These are phyloP conservation scores for Berghia stephanieae DNA, from an alignment of 1,140 invertebrate species.

Conservation along the genomic window DNA sequence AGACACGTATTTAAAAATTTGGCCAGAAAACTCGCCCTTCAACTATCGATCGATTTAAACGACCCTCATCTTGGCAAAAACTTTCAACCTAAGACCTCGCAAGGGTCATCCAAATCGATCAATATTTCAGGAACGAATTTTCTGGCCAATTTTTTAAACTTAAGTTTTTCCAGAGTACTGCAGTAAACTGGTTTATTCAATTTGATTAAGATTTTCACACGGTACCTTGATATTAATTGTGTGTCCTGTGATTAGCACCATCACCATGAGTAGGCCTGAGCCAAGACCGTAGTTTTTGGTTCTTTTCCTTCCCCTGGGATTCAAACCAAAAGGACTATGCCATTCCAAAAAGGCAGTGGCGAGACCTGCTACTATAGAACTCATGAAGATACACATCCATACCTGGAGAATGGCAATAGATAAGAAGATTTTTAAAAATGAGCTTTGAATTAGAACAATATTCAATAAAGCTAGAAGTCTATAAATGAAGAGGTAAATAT, in stretches of 20 bases:
- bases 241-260: constrained; percentile 71
- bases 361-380: constrained; percentile 86
- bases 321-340: constrained; percentile 89
- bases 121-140: too few species aligned
- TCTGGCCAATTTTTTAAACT: too few species aligned
- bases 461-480: too few species aligned
- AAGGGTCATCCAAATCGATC: not conserved
- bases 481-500: too few species aligned
- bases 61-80: not conserved
- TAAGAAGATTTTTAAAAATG: too few species aligned
- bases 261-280: constrained; percentile 91
- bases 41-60: not conserved
- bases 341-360: constrained; percentile 92
- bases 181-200: not conserved
- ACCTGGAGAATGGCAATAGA: constrained; percentile 69
- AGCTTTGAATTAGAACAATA: too few species aligned
- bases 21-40: too few species aligned
- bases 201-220: not conserved
- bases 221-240: constrained; percentile 50
- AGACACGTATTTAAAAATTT: too few species aligned
- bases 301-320: constrained; percentile 91
- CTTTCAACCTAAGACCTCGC: not conserved
- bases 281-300: constrained; percentile 86
- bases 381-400: constrained; percentile 92
- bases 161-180: too few species aligned